Conservation (phyloP, 1,140 invertebrate species). For the Elymnias hypermnestra region DNA sequence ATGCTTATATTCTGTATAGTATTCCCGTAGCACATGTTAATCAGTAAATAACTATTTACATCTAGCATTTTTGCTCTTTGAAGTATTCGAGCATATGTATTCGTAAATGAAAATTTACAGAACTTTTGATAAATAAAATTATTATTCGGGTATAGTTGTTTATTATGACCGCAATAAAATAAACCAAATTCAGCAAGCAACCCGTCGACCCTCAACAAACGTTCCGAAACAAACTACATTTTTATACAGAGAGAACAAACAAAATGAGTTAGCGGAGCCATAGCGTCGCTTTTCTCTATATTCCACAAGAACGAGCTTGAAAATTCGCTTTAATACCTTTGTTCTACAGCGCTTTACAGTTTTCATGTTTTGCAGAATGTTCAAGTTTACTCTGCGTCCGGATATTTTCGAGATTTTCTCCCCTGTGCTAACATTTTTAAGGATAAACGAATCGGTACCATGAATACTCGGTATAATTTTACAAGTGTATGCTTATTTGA, state of each 20-base stretch:
- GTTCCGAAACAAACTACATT: slow-evolving; percentile 49
- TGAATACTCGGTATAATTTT: slow-evolving; percentile 4
- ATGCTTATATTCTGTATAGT: too few relatives aligned
- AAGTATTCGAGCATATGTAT: too few relatives aligned
- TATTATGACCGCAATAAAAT: slow-evolving; percentile 6
- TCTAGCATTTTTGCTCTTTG: too few relatives aligned
- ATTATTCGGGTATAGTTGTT: slow-evolving; percentile 4
- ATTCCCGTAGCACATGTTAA: neutral
- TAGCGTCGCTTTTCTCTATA: slow-evolving; percentile 48
- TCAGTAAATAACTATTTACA: too few relatives aligned
- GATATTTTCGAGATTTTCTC: slow-evolving; percentile 42
- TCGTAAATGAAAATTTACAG: too few relatives aligned
- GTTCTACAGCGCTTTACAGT: slow-evolving; percentile 61
- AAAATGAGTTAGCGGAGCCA: slow-evolving; percentile 61
- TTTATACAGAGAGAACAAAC: slow-evolving; percentile 57
- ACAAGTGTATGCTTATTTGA: neutral
- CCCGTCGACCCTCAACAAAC: slow-evolving; percentile 6
- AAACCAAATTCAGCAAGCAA: slow-evolving; percentile 7
- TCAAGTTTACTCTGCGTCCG: slow-evolving; percentile 40
- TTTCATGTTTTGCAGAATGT: slow-evolving; percentile 51
- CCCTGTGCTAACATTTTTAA: slow-evolving; percentile 25
- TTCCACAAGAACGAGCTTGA: slow-evolving; percentile 49
- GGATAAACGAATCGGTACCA: slow-evolving; percentile 9
- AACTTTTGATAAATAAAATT: slow-evolving; percentile 5
- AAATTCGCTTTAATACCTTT: slow-evolving; percentile 70